Evolutionary conservation across 2,797 vertebrate genomes (phyloP).

Genomic region (Mormyrops attenuatus): DNA sequence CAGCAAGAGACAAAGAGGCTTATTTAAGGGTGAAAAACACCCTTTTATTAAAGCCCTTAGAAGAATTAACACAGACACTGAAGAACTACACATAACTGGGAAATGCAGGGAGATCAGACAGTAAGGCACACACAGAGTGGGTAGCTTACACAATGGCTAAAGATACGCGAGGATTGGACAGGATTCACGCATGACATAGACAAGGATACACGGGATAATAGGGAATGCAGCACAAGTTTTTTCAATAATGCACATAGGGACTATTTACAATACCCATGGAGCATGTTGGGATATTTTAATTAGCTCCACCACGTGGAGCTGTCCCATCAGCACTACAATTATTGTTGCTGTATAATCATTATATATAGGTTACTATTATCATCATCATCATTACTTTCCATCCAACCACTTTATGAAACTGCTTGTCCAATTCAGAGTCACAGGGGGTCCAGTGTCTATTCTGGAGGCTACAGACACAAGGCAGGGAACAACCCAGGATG

Average conservation of each 20-base stretch:
- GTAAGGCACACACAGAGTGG: neutral
- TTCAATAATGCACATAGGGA: neutral
- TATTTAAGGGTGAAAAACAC: neutral
- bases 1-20: neutral
- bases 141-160: neutral
- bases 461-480: neutral
- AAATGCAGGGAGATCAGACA: neutral
- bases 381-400: neutral
- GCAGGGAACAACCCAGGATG: neutral
- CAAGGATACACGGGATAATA: neutral
- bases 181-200: neutral
- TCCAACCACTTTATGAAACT: neutral
- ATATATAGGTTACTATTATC: neutral
- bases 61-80: neutral
- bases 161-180: neutral
- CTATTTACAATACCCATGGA: neutral
- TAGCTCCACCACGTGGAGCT: neutral
- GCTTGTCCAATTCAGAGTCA: neutral
- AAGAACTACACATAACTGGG: neutral
- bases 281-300: neutral
- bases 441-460: neutral
- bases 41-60: neutral
- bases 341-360: neutral
- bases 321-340: neutral
- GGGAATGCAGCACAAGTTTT: neutral